Base-by-base conservation (phyloP, 2,797 vertebrate species). In the Mormyrops attenuatus region DNA sequence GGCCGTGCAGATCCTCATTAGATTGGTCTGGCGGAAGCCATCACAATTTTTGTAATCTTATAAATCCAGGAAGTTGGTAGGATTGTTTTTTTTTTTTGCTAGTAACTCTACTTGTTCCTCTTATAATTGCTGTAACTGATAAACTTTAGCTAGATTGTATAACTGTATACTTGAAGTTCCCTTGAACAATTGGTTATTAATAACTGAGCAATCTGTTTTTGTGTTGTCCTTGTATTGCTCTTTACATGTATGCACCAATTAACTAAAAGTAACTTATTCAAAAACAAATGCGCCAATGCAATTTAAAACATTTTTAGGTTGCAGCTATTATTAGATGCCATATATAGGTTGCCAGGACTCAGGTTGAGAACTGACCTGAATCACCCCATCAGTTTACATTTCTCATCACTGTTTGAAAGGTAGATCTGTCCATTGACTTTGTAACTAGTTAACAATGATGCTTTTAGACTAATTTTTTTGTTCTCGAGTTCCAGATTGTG, bases 361-460 rank as follows among this genome's bases (percentile, higher is more conserved):
- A 2, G 63, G 50, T 49, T 49, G 44, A 88, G 63, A n/a, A 50
- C 26, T 80, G 60, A 50, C 47, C 49, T 55, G 73, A 49, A 88
- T 88, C 73, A n/a, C 73, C 73, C 38, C 73, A n/a, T 80, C 17
- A 80, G 73, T 41, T 80, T 80, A 38, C 41, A 44, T 80, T 80
- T 47, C 38, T 44, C 38, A 3, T 47, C 38, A n/a, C 73, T 44
- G 41, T 80, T 41, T 20, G 2, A 38, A 44, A 8, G 41, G 20
- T 38, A 17, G 11, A 34, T 73, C 30, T 80, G 73, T 80, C 5
- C 15, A 41, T 77, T 77, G 38, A 77, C 38, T 77, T 41, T 4
- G 63, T 41, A 15, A 73, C 13, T 80, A 7, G 38, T 44, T 80
- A 44, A 41, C 6, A 80, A 20, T 44, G 3, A 44, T 80, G 73